Base-by-base conservation (phyloP, 2,113 vertebrate genomes). In the Synodontis membranacea region DNA sequence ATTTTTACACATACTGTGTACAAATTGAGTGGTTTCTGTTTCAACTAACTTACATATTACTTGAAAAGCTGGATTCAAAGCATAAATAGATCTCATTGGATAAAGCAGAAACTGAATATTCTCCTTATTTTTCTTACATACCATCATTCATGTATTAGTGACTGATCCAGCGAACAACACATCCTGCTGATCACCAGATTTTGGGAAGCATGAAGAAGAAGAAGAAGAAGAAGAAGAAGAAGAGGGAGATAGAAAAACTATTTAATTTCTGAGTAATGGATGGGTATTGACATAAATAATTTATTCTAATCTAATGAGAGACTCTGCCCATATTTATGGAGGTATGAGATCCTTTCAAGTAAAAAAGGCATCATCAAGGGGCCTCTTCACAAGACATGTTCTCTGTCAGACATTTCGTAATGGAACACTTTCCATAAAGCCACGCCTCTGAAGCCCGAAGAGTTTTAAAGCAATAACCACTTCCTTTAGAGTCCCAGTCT, bases 371-470 rank as follows among this genome's bases (percentile, higher is more conserved):
- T n/a, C 9, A n/a, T 12, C 25, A 15, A 44, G 31, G n/a, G n/a
- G n/a, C n/a, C n/a, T n/a, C n/a, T n/a, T n/a, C 89, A 88, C 19
- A 5, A 76, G 58, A 25, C 58, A 60, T 80, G 52, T 64, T 23
- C 8, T 80, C 21, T 19, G 34, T 85, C 62, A 75, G 52, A 81
- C 28, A 81, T 86, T 80, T 76, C 70, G 19, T 84, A 82, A 89
- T 84, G 48, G 28, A 37, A 80, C 54, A 56, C 42, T 48, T 44
- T 50, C 28, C 48, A 84, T 56, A 80, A 87, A 68, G 58, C 80
- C 83, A 87, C 89, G 72, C 89, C 91, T 83, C 46, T 83, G 66
- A 7, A 84, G 68, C 31, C 7, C 4, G 9, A 54, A 62, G 34
- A 23, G 64, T 81, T 54, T 68, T 80, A 76, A 84, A 81, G 85